Evolutionary conservation across 1,140 invertebrate genomes (phyloP), one percentile per base, ranked within the genome.

Genomic region (Micrasema minimum): DNA sequence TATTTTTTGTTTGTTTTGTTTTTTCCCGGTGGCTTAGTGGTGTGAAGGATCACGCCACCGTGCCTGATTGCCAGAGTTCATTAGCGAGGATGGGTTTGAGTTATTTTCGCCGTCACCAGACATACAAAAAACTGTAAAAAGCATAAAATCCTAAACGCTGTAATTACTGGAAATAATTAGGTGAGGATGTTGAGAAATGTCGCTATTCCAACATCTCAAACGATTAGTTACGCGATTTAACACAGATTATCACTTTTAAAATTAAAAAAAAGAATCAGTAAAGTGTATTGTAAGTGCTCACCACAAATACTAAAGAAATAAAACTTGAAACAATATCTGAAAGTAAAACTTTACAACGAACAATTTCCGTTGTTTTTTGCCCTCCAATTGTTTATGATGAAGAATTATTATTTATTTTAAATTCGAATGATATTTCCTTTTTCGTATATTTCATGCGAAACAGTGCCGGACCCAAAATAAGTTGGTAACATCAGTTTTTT

Each of bases 91-190:
- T 62, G 57, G 57, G 37, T 37, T 9, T 23, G 57, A 62, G 57
- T 20, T 62, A 62, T 62, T 62, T 45, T 38, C 14, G 20, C 22
- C 37, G 11, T 38, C 11, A 20, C 57, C 38, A 62, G 57, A 62
- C 57, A 20, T 43, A n/a, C 12, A 45, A 57, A 57, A 57, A 31
- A 57, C 50, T n/a, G n/a, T n/a, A 51, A 51, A 57, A 50, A 51
- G 22, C 18, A 23, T 11, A 57, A 23, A 9, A 16, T 16, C 12
- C 45, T 43, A 62, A 62, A 62, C 41, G 1, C 12, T 62, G 22
- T 41, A 62, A 62, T 62, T 41, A 62, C 11, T 43, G 37, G 37
- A 62, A 62, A 62, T 62, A 62, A 62, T 62, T 62, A 62, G 53
- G 53, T 37, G 31, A 57, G 31, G 53, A 57, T 35, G 51, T 38